A percentile compares a stretch with the other conserved stretches of the same genome.
phyloP scores from a whole-genome alignment of 2,113 vertebrate species.

The Chlamydotis undulata region DNA sequence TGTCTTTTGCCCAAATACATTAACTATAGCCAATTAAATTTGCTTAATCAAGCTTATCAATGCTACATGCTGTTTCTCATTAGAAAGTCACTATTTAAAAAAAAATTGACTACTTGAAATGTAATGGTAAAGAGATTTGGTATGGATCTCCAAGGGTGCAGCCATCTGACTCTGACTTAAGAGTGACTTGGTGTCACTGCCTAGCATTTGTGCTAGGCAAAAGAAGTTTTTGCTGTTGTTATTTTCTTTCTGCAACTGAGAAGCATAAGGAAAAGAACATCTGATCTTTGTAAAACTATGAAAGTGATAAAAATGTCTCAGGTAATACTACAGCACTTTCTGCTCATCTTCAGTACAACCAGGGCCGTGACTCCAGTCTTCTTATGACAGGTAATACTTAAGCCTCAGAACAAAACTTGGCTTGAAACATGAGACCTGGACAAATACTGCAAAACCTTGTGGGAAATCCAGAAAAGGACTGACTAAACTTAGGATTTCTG shows the following conservation, averaged over 20 bases:
- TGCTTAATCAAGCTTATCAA: constrained; percentile 77
- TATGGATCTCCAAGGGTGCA: constrained; percentile 55
- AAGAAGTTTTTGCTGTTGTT: background rate
- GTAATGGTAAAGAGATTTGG: constrained; percentile 39
- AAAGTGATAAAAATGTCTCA: background rate
- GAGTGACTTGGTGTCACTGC: constrained; percentile 36
- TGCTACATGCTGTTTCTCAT: constrained; percentile 73
- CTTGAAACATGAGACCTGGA: background rate
- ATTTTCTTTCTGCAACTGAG: background rate
- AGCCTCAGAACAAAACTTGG: background rate
- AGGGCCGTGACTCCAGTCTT: background rate
- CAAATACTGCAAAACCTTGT: background rate
- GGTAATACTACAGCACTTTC: background rate
- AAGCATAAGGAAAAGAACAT: background rate
- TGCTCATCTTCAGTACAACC: background rate
- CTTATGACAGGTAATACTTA: background rate
- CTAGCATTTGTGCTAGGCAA: constrained; percentile 42
- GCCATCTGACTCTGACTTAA: constrained; percentile 68
- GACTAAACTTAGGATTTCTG: background rate
- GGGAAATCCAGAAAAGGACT: background rate
- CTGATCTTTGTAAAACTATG: background rate
- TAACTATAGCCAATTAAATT: constrained; percentile 77
- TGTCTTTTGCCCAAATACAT: constrained; percentile 70
- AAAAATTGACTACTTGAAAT: constrained; percentile 40
- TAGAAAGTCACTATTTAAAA: constrained; percentile 63